Base-by-base conservation (phyloP, 2,888 invertebrate genomes). In the Phoronis australis region DNA sequence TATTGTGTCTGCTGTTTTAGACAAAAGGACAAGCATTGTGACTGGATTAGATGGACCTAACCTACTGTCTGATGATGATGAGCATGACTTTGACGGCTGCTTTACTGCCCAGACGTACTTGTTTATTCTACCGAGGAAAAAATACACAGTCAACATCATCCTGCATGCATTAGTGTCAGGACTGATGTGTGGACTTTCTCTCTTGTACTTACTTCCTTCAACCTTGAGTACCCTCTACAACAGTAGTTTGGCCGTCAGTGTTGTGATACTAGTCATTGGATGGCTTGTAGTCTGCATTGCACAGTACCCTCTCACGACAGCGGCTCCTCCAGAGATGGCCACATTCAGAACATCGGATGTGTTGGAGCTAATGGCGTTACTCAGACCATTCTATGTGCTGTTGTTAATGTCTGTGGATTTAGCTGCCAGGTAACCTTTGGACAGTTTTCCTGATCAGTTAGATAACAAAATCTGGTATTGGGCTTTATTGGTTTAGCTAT, bases 271-370 rank as follows among this genome's bases (percentile, higher is more conserved):
- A 50, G 60, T 68, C 23, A 56, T 72, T 26, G 71, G 73, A 20
- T 74, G 73, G 74, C 51, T 73, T 6, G 62, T 69, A 2, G 37
- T 73, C 21, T 59, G 66, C 49, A 59, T 72, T 22, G 64, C 70
- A 12, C 71, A 68, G 60, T 73, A 71, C 55, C 68, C 73, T 9
- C 56, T 74, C 49, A 66, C 67, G 3, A 62, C 68, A 4, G 57
- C 55, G 4, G 61, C 69, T 4, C 73, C 72, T n/a, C 71, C 73
- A 22, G 74, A 74, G 52, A 64, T 66, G 9, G 70, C 72, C 18
- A 64, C 69, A 3, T 74, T 61, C 52, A 62, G 65, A 42, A 66
- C 74, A 1, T 60, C 65, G 55, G 73, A 73, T 50, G 57, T 58
- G 22, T 62, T 63, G 49, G 71, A 72, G 54, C 46, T 71, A 38